phyloP scores from a whole-genome alignment of 2,797 vertebrate species.

The Prunella strophiata region DNA sequence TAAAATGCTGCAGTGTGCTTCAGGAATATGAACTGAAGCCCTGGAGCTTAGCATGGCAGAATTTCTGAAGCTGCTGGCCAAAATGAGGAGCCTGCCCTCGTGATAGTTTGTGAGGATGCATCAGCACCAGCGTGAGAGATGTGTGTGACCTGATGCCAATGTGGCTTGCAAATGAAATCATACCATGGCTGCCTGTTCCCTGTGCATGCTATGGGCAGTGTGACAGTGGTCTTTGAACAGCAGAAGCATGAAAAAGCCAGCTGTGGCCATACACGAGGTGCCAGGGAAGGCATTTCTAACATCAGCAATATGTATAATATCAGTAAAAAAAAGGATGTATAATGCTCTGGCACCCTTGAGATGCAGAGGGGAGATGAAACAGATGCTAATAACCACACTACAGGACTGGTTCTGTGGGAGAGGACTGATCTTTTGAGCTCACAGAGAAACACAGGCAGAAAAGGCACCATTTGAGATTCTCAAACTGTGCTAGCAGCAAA shows the following conservation, averaged over 20 bases:
- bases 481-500: not conserved
- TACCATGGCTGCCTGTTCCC: not conserved
- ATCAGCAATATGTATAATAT: not conserved
- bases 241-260: not conserved
- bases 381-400: not conserved
- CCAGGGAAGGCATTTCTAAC: not conserved
- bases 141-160: not conserved
- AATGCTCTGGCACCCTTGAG: not conserved
- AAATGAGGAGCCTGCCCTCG: accelerated
- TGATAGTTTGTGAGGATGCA: not conserved
- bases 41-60: not conserved
- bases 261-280: not conserved
- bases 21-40: not conserved
- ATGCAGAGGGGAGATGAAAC: not conserved
- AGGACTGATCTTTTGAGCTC: not conserved
- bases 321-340: not conserved
- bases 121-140: accelerated
- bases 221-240: not conserved
- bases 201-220: not conserved
- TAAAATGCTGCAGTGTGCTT: not conserved
- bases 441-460: not conserved
- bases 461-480: not conserved
- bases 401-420: not conserved
- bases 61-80: not conserved
- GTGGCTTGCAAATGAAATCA: not conserved